These are phyloP conservation scores for Matsumyia berberina DNA, from an alignment of 2,888 invertebrate genomes.

Conservation along the genomic window DNA sequence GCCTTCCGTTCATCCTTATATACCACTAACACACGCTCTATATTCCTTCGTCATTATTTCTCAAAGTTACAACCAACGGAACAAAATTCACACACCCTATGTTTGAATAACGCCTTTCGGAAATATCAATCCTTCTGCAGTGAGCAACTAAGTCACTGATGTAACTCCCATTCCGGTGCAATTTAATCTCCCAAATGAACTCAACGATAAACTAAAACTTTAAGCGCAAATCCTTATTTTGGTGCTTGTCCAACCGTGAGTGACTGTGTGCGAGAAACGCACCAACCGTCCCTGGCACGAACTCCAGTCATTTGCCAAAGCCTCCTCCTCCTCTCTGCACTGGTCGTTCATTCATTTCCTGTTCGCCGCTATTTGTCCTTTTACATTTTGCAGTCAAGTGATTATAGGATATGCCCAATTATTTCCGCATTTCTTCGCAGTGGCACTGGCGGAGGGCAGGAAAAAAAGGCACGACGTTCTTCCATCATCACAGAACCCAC, in stretches of 20 bases:
- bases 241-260: slow-evolving; percentile 42
- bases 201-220: slow-evolving; percentile 62
- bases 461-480: slow-evolving; percentile 19
- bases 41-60: too few relatives aligned
- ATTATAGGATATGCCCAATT: slow-evolving; percentile 75
- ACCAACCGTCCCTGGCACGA: slow-evolving; percentile 56
- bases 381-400: slow-evolving; percentile 75
- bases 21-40: too few relatives aligned
- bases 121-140: slow-evolving; percentile 24
- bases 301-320: slow-evolving; percentile 58
- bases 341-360: slow-evolving; percentile 47
- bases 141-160: slow-evolving; percentile 23
- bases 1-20: too few relatives aligned
- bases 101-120: background rate
- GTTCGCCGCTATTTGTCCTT: slow-evolving; percentile 54
- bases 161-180: slow-evolving; percentile 36
- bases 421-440: slow-evolving; percentile 68
- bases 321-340: slow-evolving; percentile 1
- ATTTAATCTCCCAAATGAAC: slow-evolving; percentile 49
- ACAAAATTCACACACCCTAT: background rate
- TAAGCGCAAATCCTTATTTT: slow-evolving; percentile 64
- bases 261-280: slow-evolving; percentile 36
- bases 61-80: too few relatives aligned
- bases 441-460: slow-evolving; percentile 24
- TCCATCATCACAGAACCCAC: slow-evolving; percentile 43